Conservation (phyloP, 2,888 invertebrate genomes). For the Anaspis maculata region DNA sequence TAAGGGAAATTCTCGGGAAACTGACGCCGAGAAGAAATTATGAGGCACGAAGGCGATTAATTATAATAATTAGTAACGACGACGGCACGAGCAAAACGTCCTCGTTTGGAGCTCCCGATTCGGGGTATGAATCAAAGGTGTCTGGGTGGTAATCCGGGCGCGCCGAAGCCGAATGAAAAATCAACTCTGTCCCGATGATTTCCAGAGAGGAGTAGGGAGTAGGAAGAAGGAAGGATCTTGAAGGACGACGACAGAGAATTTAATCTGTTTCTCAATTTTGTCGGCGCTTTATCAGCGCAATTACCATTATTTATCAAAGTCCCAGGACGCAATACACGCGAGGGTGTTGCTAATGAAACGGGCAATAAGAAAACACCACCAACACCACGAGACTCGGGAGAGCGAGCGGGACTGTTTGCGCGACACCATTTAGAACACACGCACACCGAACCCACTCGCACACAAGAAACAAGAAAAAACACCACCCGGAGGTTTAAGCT, state of each 20-base stretch:
- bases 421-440: too few species aligned
- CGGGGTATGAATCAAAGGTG: slow-evolving; percentile 2
- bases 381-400: not conserved
- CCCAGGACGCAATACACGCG: slow-evolving; percentile 5
- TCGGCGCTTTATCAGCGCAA: slow-evolving; percentile 20
- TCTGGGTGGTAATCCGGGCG: not conserved
- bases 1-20: too few species aligned
- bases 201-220: slow-evolving; percentile 5
- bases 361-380: slow-evolving; percentile 1
- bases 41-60: too few species aligned
- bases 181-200: slow-evolving; percentile 8
- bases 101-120: too few species aligned
- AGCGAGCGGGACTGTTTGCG: not conserved
- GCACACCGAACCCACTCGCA: too few species aligned
- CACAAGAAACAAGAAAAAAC: too few species aligned
- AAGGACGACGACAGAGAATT: slow-evolving; percentile 18
- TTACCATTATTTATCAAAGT: slow-evolving; percentile 22
- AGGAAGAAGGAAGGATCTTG: too few species aligned
- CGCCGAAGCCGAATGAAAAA: slow-evolving; percentile 7
- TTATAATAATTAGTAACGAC: slow-evolving; percentile 1
- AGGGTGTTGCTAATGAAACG: slow-evolving; percentile 4
- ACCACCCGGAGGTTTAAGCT: too few species aligned
- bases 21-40: too few species aligned
- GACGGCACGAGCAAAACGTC: too few species aligned
- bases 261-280: slow-evolving; percentile 24